These are phyloP conservation scores for Chloroceryle inda DNA, from an alignment of 2,797 vertebrate genomes.

Conservation along the genomic window DNA sequence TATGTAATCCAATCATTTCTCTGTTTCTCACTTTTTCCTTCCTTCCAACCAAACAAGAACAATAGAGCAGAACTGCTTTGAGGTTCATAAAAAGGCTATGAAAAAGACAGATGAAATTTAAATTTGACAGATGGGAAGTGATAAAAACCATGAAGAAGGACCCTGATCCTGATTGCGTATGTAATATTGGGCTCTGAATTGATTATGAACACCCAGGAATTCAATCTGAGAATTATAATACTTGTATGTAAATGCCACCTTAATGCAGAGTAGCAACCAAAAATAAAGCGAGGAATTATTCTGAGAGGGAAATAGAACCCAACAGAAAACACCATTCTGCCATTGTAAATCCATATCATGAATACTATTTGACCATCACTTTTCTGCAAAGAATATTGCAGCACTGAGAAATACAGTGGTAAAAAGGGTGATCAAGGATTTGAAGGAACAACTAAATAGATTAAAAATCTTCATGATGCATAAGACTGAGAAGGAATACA, in stretches of 20 bases:
- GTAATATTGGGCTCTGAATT: neutral
- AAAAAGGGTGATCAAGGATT: neutral
- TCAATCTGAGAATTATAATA: constrained; percentile 2
- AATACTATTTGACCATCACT: neutral
- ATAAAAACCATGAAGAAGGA: neutral
- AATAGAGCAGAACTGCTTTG: neutral
- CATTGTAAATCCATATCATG: neutral
- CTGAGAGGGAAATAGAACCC: neutral
- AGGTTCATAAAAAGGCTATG: neutral
- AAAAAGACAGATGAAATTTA: neutral
- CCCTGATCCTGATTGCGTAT: neutral
- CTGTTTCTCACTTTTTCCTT: neutral
- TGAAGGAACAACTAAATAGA: neutral
- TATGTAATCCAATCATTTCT: neutral
- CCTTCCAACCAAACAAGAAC: neutral
- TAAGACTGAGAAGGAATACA: neutral
- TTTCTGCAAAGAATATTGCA: neutral
- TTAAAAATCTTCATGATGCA: neutral
- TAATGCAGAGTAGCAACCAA: neutral
- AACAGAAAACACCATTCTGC: neutral
- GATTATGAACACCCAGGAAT: constrained; percentile 15
- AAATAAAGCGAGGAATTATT: constrained; percentile 24
- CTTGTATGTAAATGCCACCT: neutral
- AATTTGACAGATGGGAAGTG: neutral
- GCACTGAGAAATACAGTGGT: neutral